Evolutionary conservation across 2,888 invertebrate genomes (phyloP), one percentile per base, ranked within the genome.

Genomic region (Chymomyza fuscimana): DNA sequence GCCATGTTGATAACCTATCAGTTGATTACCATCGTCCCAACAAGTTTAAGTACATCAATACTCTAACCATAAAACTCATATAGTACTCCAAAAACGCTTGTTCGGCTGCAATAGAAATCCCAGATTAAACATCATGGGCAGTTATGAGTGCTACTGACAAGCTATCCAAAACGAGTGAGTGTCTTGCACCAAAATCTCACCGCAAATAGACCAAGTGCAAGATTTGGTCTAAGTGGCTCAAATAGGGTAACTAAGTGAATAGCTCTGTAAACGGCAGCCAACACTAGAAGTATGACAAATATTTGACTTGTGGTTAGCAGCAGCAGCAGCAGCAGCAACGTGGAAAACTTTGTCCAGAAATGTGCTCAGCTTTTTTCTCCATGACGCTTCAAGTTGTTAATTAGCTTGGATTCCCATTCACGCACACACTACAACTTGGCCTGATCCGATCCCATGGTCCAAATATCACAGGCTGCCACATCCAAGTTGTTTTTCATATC

Each of bases 401-500:
- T 12, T 46, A 46, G 40, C 40, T 46, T 46, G 40, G 40, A 12
- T 15, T 46, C 12, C 40, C 40, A 46, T 12, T 15, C 40, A 12
- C 40, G 2, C 40, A 12, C 40, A 85, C 81, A 81, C 73, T 82
- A 78, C 86, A 79, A 78, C 70, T 73, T 67, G 72, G 51, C 4
- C 40, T 46, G 40, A 12, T 46, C 40, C 40, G 40, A 46, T 46
- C 40, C 40, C 40, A 46, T 46, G 40, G 40, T 46, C 40, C 40
- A 46, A 46, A 46, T 46, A 46, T 46, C 40, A 46, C 40, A 46
- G 40, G 40, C 40, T 46, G 40, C 40, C 40, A 46, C 12, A 46
- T 46, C 10, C 40, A 46, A 46, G 78, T 81, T 85, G 85, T 88
- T 84, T 81, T 81, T 81, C 87, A 73, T 88, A 86, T 88, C 87